Evolutionary conservation across 1,140 invertebrate species (phyloP).

Genomic region (Aphidius ervi): DNA sequence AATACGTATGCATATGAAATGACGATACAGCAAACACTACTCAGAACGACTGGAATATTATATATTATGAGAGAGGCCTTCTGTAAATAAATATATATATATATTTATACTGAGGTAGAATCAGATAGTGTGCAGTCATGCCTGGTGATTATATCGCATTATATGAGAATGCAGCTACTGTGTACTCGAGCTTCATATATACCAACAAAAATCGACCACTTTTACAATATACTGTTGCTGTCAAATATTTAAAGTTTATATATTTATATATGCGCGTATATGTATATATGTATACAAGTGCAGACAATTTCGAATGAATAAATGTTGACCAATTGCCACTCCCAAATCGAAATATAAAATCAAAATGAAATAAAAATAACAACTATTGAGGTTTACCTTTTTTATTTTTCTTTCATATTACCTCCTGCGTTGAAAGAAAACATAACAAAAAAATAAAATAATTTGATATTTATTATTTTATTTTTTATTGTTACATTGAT

Average conservation of each 20-base stretch:
- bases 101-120: constrained; percentile 29
- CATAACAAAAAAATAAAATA: no score
- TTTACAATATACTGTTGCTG: background rate
- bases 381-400: no score
- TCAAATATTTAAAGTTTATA: background rate
- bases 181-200: constrained; percentile 44
- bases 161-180: constrained; percentile 53
- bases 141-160: constrained; percentile 56
- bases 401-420: no score
- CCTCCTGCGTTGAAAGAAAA: no score
- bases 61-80: constrained; percentile 19
- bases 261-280: no score
- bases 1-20: constrained; percentile 28
- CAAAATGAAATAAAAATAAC: no score
- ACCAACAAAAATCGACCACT: background rate
- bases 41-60: constrained; percentile 9
- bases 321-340: no score
- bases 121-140: constrained; percentile 55
- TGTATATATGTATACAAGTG: constrained; percentile 1
- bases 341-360: no score
- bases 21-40: no score
- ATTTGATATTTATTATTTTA: no score
- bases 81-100: constrained; percentile 32
- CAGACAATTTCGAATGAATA: background rate
- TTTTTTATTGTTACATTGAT: no score